Conservation (phyloP, 2,113 vertebrate species). For the Psettodes erumei region DNA sequence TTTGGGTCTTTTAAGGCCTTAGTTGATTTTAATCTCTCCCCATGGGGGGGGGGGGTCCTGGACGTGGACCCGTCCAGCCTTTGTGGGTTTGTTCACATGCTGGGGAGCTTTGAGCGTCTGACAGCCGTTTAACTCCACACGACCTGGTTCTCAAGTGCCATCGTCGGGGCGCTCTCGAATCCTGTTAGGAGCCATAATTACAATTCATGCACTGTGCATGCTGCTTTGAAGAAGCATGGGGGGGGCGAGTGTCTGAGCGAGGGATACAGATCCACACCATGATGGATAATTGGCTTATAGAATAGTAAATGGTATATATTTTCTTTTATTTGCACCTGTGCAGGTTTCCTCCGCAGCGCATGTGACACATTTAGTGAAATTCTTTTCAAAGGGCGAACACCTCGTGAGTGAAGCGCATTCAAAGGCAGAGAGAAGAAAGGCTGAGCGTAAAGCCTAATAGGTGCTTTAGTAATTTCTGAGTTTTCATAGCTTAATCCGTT, state of each 20-base stretch:
- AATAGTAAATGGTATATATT: not conserved
- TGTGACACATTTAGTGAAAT: conserved; percentile 44
- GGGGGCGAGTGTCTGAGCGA: conserved; percentile 56
- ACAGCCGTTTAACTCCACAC: conserved; percentile 83
- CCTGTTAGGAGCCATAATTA: conserved; percentile 82
- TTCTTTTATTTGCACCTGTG: not conserved
- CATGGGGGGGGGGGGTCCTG: conserved; percentile 21
- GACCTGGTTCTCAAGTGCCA: conserved; percentile 79
- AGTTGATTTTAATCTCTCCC: conserved; percentile 60
- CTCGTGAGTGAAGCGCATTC: conserved; percentile 70
- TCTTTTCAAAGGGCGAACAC: conserved; percentile 61
- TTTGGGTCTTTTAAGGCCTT: conserved; percentile 42
- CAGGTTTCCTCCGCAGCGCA: too few species aligned
- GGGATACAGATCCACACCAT: not conserved
- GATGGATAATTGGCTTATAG: not conserved
- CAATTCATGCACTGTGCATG: conserved; percentile 75
- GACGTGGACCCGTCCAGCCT: conserved; percentile 49
- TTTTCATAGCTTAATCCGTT: conserved; percentile 99
- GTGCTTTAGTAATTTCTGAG: conserved; percentile 97
- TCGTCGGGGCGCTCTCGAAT: conserved; percentile 74
- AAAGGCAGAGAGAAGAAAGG: conserved; percentile 75
- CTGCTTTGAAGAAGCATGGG: conserved; percentile 73
- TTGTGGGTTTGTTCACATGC: conserved; percentile 76
- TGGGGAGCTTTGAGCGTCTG: conserved; percentile 76
- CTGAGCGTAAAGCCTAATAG: conserved; percentile 88